These are phyloP conservation scores for Lycaon pictus DNA, from an alignment of 2,113 vertebrate species.

Conservation along the genomic window DNA sequence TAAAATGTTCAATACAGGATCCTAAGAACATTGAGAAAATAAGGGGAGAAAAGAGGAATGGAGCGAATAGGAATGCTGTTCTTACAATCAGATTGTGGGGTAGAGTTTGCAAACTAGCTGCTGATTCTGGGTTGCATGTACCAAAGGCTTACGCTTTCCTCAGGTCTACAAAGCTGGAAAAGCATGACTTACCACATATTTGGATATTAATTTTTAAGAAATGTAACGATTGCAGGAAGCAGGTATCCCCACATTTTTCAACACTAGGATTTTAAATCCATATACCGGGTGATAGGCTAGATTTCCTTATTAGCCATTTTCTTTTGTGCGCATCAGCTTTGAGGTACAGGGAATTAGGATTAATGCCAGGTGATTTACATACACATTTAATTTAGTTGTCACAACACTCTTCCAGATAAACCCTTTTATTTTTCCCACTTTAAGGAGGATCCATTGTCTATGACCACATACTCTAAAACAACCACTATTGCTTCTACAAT, in stretches of 20 bases:
- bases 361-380: constrained; percentile 65
- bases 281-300: not conserved
- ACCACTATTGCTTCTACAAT: constrained; percentile 1
- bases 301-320: constrained; percentile 49
- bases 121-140: not conserved
- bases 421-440: constrained; percentile 56
- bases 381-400: constrained; percentile 76
- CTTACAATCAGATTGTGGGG: not conserved
- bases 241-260: constrained; percentile 48
- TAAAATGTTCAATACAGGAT: not conserved
- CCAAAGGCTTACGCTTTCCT: not conserved
- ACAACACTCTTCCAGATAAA: constrained; percentile 68
- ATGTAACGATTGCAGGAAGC: constrained; percentile 15
- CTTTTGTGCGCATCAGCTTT: constrained; percentile 33
- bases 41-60: not conserved
- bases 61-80: not conserved
- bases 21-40: not conserved
- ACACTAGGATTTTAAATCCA: constrained; percentile 24
- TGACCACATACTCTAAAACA: not conserved
- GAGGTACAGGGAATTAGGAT: constrained; percentile 62
- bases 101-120: not conserved
- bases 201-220: not conserved
- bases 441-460: constrained; percentile 64
- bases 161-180: constrained; percentile 25
- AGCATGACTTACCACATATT: not conserved